Evolutionary conservation across 2,888 invertebrate species (phyloP).

Genomic region (Heteropelma amictum): DNA sequence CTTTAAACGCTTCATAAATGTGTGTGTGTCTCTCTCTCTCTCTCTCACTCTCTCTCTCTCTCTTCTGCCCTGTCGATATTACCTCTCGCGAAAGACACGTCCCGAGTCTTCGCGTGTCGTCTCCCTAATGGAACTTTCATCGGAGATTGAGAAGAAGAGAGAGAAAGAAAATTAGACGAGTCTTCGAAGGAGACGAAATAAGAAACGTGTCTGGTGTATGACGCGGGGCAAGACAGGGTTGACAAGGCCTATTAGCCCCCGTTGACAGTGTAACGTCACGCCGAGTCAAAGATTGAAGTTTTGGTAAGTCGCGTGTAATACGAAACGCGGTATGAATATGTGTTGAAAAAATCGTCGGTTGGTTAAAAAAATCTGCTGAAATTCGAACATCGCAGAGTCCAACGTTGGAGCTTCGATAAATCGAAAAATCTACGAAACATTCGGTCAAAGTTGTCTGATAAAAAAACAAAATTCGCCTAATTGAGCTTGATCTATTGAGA

Average conservation of each 20-base stretch:
- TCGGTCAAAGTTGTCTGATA: no score
- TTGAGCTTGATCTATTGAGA: no score
- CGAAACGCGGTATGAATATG: slow-evolving; percentile 63
- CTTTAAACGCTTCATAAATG: slow-evolving; percentile 9
- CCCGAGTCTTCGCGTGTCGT: slow-evolving; percentile 27
- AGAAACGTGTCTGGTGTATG: slow-evolving; percentile 27
- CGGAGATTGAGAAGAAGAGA: slow-evolving; percentile 30
- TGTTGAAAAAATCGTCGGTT: no score
- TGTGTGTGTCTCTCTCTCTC: not conserved
- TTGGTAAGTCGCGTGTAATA: slow-evolving; percentile 59
- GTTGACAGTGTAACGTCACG: slow-evolving; percentile 67
- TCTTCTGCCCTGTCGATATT: slow-evolving; percentile 28
- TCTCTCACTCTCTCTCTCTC: no score
- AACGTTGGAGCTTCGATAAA: no score
- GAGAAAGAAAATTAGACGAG: not conserved
- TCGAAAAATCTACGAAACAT: no score
- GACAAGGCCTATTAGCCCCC: slow-evolving; percentile 70
- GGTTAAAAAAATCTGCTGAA: no score
- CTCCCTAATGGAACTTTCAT: slow-evolving; percentile 53
- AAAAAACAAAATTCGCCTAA: no score
- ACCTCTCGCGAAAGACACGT: not conserved
- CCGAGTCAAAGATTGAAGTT: slow-evolving; percentile 43
- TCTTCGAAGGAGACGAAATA: slow-evolving; percentile 35
- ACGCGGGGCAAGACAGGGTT: slow-evolving; percentile 50
- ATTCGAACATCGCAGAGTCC: no score